Evolutionary conservation across 2,113 vertebrate species (phyloP).

Genomic region (Myrmecobius fasciatus): DNA sequence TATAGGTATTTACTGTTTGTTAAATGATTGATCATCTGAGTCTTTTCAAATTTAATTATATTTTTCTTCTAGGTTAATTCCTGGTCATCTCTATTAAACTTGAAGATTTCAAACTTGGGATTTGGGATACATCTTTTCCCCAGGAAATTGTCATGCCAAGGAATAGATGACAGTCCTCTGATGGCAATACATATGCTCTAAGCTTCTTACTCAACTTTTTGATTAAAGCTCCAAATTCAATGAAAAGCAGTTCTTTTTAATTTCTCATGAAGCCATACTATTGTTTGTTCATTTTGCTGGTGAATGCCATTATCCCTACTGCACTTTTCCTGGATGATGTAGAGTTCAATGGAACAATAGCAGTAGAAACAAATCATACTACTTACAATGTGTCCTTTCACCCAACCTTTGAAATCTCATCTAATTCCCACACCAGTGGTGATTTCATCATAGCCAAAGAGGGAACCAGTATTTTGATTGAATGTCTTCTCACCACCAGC

Average conservation of each 20-base stretch:
- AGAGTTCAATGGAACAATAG: slow-evolving; percentile 68
- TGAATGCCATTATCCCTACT: slow-evolving; percentile 70
- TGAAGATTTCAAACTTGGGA: slow-evolving; percentile 63
- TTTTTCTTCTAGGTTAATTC: slow-evolving; percentile 79
- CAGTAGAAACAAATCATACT: slow-evolving; percentile 45
- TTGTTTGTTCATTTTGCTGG: slow-evolving; percentile 80
- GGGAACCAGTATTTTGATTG: slow-evolving; percentile 88
- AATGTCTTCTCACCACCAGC: slow-evolving; percentile 88
- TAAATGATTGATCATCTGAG: neutral
- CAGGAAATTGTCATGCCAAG: slow-evolving; percentile 62
- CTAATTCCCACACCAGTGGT: slow-evolving; percentile 74
- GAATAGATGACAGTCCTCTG: slow-evolving; percentile 67
- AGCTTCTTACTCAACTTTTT: slow-evolving; percentile 81
- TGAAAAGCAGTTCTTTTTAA: slow-evolving; percentile 69
- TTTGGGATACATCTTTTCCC: slow-evolving; percentile 61
- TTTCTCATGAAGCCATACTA: slow-evolving; percentile 85
- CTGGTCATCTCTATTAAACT: slow-evolving; percentile 57
- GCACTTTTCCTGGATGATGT: slow-evolving; percentile 81
- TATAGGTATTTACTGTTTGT: neutral
- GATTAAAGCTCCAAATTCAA: slow-evolving; percentile 73
- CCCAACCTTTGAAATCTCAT: slow-evolving; percentile 65
- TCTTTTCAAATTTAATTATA: slow-evolving; percentile 57
- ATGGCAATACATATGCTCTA: slow-evolving; percentile 39
- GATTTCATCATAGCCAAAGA: slow-evolving; percentile 90
- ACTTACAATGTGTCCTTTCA: slow-evolving; percentile 78